Evolutionary conservation across 2,113 vertebrate species (phyloP).

Genomic region (Planiliza haematocheilus): DNA sequence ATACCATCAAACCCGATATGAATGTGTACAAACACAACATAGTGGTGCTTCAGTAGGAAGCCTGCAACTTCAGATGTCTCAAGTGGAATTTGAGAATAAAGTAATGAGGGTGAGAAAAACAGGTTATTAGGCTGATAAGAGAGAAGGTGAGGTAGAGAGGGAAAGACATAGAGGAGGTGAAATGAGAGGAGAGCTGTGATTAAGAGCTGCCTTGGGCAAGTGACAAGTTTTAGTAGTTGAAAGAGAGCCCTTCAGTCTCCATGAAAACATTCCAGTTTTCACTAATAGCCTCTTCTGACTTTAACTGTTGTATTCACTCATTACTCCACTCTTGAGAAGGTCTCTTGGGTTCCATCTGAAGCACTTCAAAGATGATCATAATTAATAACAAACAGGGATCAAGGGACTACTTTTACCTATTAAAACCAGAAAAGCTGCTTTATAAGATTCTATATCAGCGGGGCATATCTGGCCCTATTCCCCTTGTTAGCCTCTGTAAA

Average conservation of each 20-base stretch:
- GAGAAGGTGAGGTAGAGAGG: not conserved
- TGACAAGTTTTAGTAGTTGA: slow-evolving; percentile 38
- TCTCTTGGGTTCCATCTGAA: not conserved
- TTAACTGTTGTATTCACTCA: not conserved
- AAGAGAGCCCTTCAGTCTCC: slow-evolving; percentile 28
- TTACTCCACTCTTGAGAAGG: not conserved
- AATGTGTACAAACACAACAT: slow-evolving; percentile 1
- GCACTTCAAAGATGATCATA: not conserved
- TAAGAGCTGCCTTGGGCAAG: slow-evolving; percentile 18
- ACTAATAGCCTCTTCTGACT: slow-evolving; percentile 12
- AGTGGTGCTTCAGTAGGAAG: not conserved
- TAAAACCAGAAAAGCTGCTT: not conserved
- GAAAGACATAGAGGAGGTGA: slow-evolving; percentile 4
- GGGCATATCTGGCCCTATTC: not conserved
- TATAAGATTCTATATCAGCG: not conserved
- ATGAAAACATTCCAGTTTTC: slow-evolving; percentile 29
- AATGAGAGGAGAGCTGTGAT: slow-evolving; percentile 28
- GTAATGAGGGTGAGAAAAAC: not conserved
- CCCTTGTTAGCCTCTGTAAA: not conserved
- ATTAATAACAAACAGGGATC: not conserved
- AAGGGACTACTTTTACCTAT: not conserved
- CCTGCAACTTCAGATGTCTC: not conserved
- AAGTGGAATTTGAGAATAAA: slow-evolving; percentile 1
- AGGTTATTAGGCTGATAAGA: not conserved
- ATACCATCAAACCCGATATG: not conserved